Evolutionary conservation across 2,113 vertebrate species (phyloP).

Genomic region (Galbula dea): DNA sequence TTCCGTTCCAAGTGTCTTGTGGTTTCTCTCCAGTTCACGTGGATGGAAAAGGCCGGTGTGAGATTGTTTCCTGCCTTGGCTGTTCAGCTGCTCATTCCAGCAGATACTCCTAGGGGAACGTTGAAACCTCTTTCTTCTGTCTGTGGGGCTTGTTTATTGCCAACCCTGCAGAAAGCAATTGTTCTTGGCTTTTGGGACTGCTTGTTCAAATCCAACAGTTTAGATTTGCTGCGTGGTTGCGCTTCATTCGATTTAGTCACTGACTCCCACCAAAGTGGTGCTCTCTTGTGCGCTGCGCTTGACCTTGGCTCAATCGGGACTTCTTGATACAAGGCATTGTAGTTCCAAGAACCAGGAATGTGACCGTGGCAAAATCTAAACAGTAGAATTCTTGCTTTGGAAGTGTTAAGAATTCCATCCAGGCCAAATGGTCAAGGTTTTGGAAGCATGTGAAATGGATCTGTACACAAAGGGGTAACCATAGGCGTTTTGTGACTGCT

Average conservation of each 20-base stretch:
- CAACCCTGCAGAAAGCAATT: conserved; percentile 32
- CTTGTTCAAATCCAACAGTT: conserved; percentile 13
- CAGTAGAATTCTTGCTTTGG: conserved; percentile 52
- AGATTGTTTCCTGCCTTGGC: conserved; percentile 69
- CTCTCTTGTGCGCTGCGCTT: conserved; percentile 62
- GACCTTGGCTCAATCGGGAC: conserved; percentile 37
- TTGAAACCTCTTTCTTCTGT: conserved; percentile 66
- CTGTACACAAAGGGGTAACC: conserved; percentile 49
- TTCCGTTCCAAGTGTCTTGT: conserved; percentile 55
- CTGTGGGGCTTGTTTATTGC: conserved; percentile 61
- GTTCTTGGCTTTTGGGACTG: conserved; percentile 73
- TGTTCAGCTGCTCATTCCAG: conserved; percentile 69
- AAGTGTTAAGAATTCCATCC: conserved; percentile 50
- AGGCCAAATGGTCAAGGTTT: conserved; percentile 49
- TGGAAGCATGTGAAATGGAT: conserved; percentile 57
- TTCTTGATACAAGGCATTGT: conserved; percentile 56
- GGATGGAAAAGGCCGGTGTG: conserved; percentile 59
- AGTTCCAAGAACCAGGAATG: conserved; percentile 73
- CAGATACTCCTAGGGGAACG: conserved; percentile 61
- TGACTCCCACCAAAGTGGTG: conserved; percentile 51
- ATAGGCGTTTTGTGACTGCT: conserved; percentile 55
- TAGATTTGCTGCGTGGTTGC: conserved; percentile 44
- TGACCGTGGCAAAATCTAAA: conserved; percentile 32
- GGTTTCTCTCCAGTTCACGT: conserved; percentile 68
- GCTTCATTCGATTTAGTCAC: conserved; percentile 52